A percentile compares a stretch with the other conserved stretches of the same genome.
These are phyloP conservation scores for Microcebus lehilahytsara DNA, from an alignment of 2,113 vertebrate species.

Conservation along the genomic window DNA sequence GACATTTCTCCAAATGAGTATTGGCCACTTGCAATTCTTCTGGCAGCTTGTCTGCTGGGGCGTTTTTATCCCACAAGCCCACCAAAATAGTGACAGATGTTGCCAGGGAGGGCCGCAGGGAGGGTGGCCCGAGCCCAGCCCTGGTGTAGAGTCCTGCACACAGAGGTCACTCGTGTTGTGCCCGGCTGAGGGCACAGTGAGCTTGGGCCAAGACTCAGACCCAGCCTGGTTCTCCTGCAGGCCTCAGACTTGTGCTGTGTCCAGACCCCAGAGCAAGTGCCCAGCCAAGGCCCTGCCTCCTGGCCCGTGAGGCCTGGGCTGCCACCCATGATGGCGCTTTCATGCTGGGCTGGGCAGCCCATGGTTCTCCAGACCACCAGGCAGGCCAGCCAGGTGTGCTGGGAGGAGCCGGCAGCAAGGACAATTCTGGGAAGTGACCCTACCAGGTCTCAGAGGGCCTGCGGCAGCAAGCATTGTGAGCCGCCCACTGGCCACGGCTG, in stretches of 20 bases:
- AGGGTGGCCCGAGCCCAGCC: neutral
- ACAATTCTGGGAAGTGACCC: slow-evolving; percentile 86
- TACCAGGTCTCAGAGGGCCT: slow-evolving; percentile 12
- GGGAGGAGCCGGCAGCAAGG: slow-evolving; percentile 44
- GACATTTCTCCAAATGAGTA: neutral
- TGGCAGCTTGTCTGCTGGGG: neutral
- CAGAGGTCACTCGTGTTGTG: neutral
- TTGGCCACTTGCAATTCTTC: neutral
- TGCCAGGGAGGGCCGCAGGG: neutral
- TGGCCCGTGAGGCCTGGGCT: neutral
- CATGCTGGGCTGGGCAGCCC: neutral
- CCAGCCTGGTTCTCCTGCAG: neutral
- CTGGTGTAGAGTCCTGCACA: neutral
- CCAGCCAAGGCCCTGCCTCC: neutral
- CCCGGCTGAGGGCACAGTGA: neutral
- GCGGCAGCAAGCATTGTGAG: slow-evolving; percentile 49
- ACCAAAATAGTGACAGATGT: neutral
- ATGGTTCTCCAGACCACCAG: slow-evolving; percentile 31
- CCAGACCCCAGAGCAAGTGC: neutral
- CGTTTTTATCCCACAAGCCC: neutral
- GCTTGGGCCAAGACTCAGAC: neutral
- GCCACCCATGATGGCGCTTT: slow-evolving; percentile 14
- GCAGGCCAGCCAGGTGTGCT: slow-evolving; percentile 78
- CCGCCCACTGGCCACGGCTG: neutral
- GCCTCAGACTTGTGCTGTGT: neutral